Evolutionary conservation across 2,888 invertebrate genomes (phyloP).

Genomic region (Troides aeacus): DNA sequence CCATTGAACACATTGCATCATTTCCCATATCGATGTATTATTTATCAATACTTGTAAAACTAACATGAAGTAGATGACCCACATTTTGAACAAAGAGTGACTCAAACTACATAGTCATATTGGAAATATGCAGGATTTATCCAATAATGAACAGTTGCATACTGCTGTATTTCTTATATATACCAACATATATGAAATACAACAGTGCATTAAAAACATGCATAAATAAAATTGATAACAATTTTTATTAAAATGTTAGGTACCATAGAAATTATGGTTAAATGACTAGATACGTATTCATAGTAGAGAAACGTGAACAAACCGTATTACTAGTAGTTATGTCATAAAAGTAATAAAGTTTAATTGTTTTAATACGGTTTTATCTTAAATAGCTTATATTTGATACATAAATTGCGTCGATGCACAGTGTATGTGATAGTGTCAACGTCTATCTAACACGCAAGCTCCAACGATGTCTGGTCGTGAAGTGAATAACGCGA

Average conservation of each 20-base stretch:
- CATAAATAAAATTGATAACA: not conserved
- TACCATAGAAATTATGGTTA: not conserved
- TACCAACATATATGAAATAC: not conserved
- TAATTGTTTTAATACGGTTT: too few species aligned
- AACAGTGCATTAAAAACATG: not conserved
- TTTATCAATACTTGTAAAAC: slow-evolving; percentile 58
- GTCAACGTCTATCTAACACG: too few species aligned
- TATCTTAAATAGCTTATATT: not conserved
- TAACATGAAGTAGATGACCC: slow-evolving; percentile 62
- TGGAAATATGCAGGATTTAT: slow-evolving; percentile 46
- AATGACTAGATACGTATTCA: too few species aligned
- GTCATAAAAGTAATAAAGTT: not conserved
- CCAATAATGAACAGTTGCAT: slow-evolving; percentile 28
- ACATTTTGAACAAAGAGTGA: slow-evolving; percentile 69
- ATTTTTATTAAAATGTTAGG: not conserved
- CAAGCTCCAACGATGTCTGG: too few species aligned
- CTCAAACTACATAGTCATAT: slow-evolving; percentile 46
- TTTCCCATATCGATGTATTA: slow-evolving; percentile 31
- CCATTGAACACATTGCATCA: slow-evolving; percentile 34
- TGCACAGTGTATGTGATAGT: not conserved
- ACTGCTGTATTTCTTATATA: slow-evolving; percentile 18
- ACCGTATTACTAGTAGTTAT: too few species aligned
- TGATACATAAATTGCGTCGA: not conserved
- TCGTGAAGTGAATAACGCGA: too few species aligned
- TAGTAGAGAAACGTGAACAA: too few species aligned